Conservation (phyloP, 2,797 vertebrate species). For the Sebastes goodei region DNA sequence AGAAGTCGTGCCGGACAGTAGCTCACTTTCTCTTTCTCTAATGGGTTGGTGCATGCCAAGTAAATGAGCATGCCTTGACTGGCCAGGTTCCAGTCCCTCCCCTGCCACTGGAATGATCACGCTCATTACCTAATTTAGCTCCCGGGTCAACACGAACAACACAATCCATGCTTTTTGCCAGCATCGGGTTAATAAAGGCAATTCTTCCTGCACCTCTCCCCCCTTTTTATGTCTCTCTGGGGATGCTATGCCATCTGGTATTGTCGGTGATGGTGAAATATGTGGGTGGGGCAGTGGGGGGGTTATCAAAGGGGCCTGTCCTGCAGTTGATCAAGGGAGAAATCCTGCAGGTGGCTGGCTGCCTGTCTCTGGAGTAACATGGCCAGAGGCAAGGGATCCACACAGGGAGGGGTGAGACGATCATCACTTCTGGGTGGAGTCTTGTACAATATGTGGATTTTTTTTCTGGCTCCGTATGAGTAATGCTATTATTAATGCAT, state of each 20-base stretch:
- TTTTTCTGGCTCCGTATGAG: slow-evolving; percentile 24
- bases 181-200: slow-evolving; percentile 27
- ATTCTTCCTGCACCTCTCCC: slow-evolving; percentile 15
- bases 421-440: slow-evolving; percentile 30
- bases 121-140: slow-evolving; percentile 75
- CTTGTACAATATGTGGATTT: slow-evolving; percentile 36
- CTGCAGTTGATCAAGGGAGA: slow-evolving; percentile 68
- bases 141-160: slow-evolving; percentile 57
- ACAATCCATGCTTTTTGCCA: slow-evolving; percentile 30
- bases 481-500: slow-evolving; percentile 52
- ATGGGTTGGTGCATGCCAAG: slow-evolving; percentile 55
- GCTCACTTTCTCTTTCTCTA: slow-evolving; percentile 42
- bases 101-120: slow-evolving; percentile 51
- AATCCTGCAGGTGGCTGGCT: slow-evolving; percentile 62
- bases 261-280: slow-evolving; percentile 30
- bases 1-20: background rate
- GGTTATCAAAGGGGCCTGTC: slow-evolving; percentile 67
- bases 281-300: background rate
- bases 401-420: background rate
- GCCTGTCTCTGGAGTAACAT: slow-evolving; percentile 46
- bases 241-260: slow-evolving; percentile 62
- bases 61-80: slow-evolving; percentile 46
- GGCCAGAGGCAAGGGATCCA: slow-evolving; percentile 49
- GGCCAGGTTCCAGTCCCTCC: slow-evolving; percentile 52
- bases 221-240: slow-evolving; percentile 30